Conservation (phyloP, 2,797 vertebrate genomes). For the Caiman crocodilus region DNA sequence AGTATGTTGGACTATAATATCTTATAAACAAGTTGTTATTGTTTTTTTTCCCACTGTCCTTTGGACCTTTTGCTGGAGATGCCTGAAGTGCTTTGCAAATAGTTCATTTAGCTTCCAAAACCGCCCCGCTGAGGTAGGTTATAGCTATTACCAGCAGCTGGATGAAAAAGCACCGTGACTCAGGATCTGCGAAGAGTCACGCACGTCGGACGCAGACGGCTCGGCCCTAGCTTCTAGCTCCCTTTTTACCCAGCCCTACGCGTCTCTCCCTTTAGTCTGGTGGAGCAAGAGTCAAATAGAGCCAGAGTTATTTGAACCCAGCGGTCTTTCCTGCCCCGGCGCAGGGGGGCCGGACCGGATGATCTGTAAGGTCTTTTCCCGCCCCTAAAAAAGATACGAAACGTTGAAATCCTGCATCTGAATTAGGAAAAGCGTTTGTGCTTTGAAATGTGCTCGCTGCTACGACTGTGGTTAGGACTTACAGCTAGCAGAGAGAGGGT, state of each 20-base stretch:
- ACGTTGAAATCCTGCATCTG: neutral
- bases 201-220: neutral
- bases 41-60: neutral
- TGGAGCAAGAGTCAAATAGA: neutral
- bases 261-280: neutral
- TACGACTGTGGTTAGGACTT: neutral
- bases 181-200: neutral
- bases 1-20: neutral
- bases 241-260: neutral
- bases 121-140: neutral
- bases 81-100: neutral
- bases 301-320: no score
- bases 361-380: no score
- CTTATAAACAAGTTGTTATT: no score
- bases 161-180: neutral
- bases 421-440: neutral
- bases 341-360: no score
- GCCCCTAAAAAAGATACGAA: no score
- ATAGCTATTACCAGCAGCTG: neutral
- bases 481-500: neutral
- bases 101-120: constrained; percentile 33
- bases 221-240: neutral
- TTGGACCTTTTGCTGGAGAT: neutral
- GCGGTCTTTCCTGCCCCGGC: no score
- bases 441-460: neutral